Percentiles rank a stretch among this genome's conserved stretches.
phyloP scores from a whole-genome alignment of 1,140 invertebrate species.

The Drosophila prosaltans region DNA sequence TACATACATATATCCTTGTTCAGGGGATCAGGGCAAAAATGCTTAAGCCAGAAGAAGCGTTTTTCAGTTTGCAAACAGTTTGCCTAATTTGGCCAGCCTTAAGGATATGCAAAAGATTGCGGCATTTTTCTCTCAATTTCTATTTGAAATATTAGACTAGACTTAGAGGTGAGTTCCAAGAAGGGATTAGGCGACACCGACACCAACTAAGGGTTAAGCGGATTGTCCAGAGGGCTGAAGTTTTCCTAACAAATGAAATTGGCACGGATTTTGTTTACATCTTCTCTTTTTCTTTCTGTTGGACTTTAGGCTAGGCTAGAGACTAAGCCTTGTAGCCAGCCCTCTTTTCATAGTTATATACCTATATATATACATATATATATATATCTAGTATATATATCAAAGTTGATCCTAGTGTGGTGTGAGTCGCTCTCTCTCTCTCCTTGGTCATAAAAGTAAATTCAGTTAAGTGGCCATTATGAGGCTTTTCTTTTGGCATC shows the following conservation, averaged over 20 bases:
- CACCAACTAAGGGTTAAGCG: slow-evolving; percentile 55
- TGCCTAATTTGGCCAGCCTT: slow-evolving; percentile 54
- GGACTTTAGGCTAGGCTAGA: not conserved
- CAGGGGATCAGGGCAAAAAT: slow-evolving; percentile 34
- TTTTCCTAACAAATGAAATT: slow-evolving; percentile 61
- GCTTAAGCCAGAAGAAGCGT: slow-evolving; percentile 31
- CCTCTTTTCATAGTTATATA: slow-evolving; percentile 9
- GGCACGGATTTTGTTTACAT: slow-evolving; percentile 36
- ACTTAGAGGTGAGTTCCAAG: slow-evolving; percentile 27
- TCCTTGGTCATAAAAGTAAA: slow-evolving; percentile 60
- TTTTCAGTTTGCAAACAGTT: slow-evolving; percentile 64
- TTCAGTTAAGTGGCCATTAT: slow-evolving; percentile 70
- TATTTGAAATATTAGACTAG: slow-evolving; percentile 52
- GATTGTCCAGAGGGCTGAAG: slow-evolving; percentile 53
- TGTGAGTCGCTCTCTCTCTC: not conserved
- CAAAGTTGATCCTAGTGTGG: slow-evolving; percentile 35
- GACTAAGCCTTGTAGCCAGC: slow-evolving; percentile 24
- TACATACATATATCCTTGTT: not conserved
- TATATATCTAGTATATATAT: slow-evolving; percentile 19
- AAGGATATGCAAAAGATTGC: slow-evolving; percentile 53
- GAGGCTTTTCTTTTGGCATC: slow-evolving; percentile 43
- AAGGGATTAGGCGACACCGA: slow-evolving; percentile 34
- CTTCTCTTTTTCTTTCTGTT: not conserved
- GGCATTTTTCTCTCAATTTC: slow-evolving; percentile 34
- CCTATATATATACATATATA: slow-evolving; percentile 6